phyloP scores from a whole-genome alignment of 2,797 vertebrate species.

The Gouania willdenowi region DNA sequence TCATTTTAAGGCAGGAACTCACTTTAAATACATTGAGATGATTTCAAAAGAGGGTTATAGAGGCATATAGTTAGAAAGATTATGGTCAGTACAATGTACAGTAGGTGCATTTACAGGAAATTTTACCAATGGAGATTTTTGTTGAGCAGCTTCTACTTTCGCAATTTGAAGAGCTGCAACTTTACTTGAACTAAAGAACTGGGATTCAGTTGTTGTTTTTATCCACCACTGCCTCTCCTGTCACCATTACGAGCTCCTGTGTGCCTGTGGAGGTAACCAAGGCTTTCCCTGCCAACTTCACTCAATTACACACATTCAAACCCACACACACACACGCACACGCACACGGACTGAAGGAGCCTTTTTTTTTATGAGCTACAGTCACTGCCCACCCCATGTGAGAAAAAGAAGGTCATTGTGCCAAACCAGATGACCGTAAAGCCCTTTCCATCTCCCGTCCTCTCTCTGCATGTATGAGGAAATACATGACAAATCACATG shows the following conservation, averaged over 20 bases:
- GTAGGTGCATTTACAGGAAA: too few relatives aligned
- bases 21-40: too few relatives aligned
- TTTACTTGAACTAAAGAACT: too few relatives aligned
- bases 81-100: too few relatives aligned
- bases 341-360: slow-evolving; percentile 11
- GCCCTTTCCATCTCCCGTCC: not conserved
- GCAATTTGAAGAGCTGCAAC: too few relatives aligned
- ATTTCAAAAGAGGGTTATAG: too few relatives aligned
- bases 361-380: slow-evolving; percentile 38
- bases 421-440: slow-evolving; percentile 31
- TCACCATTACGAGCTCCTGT: slow-evolving; percentile 38
- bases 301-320: slow-evolving; percentile 21
- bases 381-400: slow-evolving; percentile 21
- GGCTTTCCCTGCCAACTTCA: slow-evolving; percentile 38
- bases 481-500: slow-evolving; percentile 12
- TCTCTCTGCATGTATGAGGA: not conserved
- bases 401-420: slow-evolving; percentile 60
- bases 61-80: too few relatives aligned
- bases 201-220: too few relatives aligned
- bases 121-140: too few relatives aligned
- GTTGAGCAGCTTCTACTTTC: too few relatives aligned
- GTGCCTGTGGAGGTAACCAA: slow-evolving; percentile 25
- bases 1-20: too few relatives aligned
- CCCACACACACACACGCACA: slow-evolving; percentile 24
- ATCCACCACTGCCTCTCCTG: too few relatives aligned